Conservation (phyloP, 2,797 vertebrate species). For the Pantherophis vulpinus region DNA sequence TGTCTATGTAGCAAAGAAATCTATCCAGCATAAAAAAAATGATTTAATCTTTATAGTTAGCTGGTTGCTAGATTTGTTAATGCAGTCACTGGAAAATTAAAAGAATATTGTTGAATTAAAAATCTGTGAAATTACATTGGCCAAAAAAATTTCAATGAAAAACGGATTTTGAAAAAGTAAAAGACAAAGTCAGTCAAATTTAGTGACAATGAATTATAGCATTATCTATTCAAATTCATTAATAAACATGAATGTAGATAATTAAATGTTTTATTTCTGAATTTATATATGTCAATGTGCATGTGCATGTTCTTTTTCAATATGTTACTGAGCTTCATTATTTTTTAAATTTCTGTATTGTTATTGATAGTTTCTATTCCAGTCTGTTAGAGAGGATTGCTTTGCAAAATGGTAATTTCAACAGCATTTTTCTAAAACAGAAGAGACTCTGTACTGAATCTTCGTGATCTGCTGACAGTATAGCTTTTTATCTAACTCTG, state of each 20-base stretch:
- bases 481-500: neutral
- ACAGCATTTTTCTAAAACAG: neutral
- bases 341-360: neutral
- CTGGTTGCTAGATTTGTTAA: neutral
- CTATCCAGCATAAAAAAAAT: neutral
- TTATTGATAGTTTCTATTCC: neutral
- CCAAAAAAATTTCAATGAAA: neutral
- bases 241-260: neutral
- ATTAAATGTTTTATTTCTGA: neutral
- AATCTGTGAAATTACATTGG: neutral
- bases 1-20: neutral
- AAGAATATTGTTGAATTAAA: neutral
- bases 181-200: neutral
- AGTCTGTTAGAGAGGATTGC: neutral
- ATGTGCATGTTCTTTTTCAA: neutral
- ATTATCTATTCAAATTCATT: neutral
- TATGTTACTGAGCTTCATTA: neutral
- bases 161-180: neutral
- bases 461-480: neutral
- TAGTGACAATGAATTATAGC: neutral
- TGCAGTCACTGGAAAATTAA: neutral
- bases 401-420: neutral
- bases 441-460: neutral
- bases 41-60: neutral
- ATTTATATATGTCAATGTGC: neutral